Conservation (phyloP, 2,113 vertebrate genomes). For the Notechis scutatus region DNA sequence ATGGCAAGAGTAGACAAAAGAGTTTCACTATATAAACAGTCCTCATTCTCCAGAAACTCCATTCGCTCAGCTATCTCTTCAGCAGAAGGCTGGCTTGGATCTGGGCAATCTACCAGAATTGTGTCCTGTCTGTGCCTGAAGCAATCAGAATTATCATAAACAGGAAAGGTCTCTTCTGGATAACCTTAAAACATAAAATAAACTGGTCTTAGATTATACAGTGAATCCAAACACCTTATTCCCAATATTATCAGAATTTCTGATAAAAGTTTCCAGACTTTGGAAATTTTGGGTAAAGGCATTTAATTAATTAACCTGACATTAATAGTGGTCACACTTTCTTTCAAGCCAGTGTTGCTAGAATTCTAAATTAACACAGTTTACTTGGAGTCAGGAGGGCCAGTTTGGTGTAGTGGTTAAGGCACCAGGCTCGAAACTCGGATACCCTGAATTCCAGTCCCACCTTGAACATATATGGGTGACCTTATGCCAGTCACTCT, state of each 20-base stretch:
- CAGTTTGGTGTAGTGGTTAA: neutral
- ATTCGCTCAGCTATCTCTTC: constrained; percentile 90
- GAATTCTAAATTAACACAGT: neutral
- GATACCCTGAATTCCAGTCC: neutral
- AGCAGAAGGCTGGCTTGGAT: constrained; percentile 74
- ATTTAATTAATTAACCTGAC: neutral
- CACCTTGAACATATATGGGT: neutral
- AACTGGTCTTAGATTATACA: constrained; percentile 23
- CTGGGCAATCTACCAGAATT: constrained; percentile 69
- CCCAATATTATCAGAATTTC: constrained; percentile 18
- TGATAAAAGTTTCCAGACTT: constrained; percentile 26
- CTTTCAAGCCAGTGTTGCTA: neutral
- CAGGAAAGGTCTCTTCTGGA: constrained; percentile 84
- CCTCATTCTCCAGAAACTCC: constrained; percentile 71
- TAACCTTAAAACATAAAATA: constrained; percentile 69
- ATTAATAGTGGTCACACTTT: neutral
- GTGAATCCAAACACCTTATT: constrained; percentile 28
- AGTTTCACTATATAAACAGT: constrained; percentile 49
- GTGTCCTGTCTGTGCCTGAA: constrained; percentile 62
- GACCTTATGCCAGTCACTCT: neutral
- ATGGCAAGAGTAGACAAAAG: constrained; percentile 31
- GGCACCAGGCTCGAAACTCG: neutral
- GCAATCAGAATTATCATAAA: constrained; percentile 69
- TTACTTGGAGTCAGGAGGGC: neutral
- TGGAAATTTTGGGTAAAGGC: neutral